Conservation (phyloP, 2,888 invertebrate species). For the Endotricha flammealis region DNA sequence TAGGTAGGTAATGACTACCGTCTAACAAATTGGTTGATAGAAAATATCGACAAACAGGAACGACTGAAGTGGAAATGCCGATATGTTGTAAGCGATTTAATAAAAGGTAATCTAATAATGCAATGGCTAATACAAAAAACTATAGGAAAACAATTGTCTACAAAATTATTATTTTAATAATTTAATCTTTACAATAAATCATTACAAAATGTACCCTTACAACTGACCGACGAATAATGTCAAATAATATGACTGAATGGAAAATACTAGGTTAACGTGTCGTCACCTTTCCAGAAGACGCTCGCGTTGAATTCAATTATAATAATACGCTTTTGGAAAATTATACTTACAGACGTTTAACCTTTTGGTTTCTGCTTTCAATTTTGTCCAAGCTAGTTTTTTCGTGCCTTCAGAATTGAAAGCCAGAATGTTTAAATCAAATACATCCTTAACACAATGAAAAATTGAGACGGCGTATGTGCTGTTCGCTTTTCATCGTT, state of each 20-base stretch:
- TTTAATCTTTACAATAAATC: slow-evolving; percentile 56
- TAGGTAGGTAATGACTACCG: too few species aligned
- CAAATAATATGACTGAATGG: slow-evolving; percentile 19
- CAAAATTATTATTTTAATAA: slow-evolving; percentile 49
- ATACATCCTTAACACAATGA: slow-evolving; percentile 1
- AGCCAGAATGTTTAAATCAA: not conserved
- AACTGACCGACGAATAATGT: slow-evolving; percentile 40
- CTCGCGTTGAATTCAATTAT: slow-evolving; percentile 3
- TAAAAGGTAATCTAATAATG: too few species aligned
- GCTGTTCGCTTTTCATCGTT: slow-evolving; percentile 13
- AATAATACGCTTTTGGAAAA: slow-evolving; percentile 9
- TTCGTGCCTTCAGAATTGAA: not conserved
- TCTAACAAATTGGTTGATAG: too few species aligned
- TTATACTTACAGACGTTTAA: slow-evolving; percentile 15
- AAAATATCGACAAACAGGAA: too few species aligned
- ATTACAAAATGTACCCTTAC: slow-evolving; percentile 59
- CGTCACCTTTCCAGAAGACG: not conserved
- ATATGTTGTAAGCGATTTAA: too few species aligned
- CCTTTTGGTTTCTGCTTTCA: slow-evolving; percentile 4
- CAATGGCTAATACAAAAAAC: slow-evolving; percentile 17
- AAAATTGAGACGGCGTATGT: not conserved
- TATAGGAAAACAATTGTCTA: slow-evolving; percentile 49
- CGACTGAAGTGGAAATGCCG: too few species aligned
- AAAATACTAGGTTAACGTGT: slow-evolving; percentile 8
- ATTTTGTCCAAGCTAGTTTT: too few species aligned